Base-by-base conservation (phyloP, 1,140 invertebrate genomes). In the Aphaenogaster ashmeadi region DNA sequence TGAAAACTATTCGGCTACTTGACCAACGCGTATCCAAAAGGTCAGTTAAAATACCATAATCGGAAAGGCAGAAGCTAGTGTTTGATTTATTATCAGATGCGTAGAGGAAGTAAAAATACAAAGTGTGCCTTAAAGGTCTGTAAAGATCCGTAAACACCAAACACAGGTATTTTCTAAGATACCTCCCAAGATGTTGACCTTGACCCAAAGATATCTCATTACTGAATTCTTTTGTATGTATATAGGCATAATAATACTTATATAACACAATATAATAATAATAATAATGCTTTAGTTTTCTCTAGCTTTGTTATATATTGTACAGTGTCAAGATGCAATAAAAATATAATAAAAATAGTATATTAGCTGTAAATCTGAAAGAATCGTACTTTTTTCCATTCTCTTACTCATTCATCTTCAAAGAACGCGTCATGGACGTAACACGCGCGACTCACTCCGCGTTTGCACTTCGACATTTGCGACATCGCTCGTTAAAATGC, bases 381-480 rank as follows among this genome's bases (percentile, higher is more conserved):
- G 15, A 44, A 13, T 71, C 1, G 15, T 21, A 66, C 2, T 21
- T 67, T 15, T 15, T 52, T 47, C 11, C 27, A 13, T 54, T 54
- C 18, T n/a, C 27, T 21, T 69, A 33, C 11, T 69, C 44, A 69
- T 69, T 69, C 66, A 75, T 58, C 38, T 27, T 6, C n/a, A 58
- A 58, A 21, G 52, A 69, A 41, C 11, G 13, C 36, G n/a, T 75
- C 36, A 27, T 18, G n/a, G n/a, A 50, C 6, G 58, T n/a, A 79
- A 36, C 41, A 62, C 8, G 41, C 18, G 58, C 41, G 6, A 18
- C 8, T 75, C n/a, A 44, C 7, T 64, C 15, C 36, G 15, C n/a
- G 36, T 54, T 54, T 41, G 64, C 36, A 44, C 36, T 52, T 33
- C 64, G 66, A 56, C 64, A 56, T 60, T 81, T 47, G 66, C 50